Base-by-base conservation (phyloP, 1,140 invertebrate species). In the Sminthurides bifidus region DNA sequence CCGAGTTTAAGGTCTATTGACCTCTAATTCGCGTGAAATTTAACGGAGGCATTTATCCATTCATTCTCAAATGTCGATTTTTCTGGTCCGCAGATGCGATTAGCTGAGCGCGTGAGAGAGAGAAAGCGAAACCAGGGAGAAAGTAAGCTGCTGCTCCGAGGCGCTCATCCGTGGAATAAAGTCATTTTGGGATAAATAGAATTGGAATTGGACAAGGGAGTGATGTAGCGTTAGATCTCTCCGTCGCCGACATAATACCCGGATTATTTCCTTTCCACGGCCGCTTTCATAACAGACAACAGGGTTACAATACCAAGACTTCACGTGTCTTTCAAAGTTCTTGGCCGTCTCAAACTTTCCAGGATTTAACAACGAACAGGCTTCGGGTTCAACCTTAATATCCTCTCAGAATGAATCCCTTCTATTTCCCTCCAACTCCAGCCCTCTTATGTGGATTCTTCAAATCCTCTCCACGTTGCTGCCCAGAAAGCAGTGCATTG, bases 121-220 rank as follows among this genome's bases (percentile, higher is more conserved):
- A 55, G 55, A n/a, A n/a, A n/a, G n/a, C n/a, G n/a, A n/a, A n/a
- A n/a, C n/a, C n/a, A n/a, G n/a, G n/a, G n/a, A n/a, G n/a, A n/a
- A n/a, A n/a, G n/a, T n/a, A n/a, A n/a, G n/a, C n/a, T n/a, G n/a
- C n/a, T n/a, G n/a, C n/a, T n/a, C n/a, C n/a, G n/a, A 60, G 54
- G 57, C 60, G 59, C 54, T 65, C 59, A 61, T 54, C 54, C 63
- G 54, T 60, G 63, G 60, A 65, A 65, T 65, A 61, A 65, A 65
- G 63, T 65, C 63, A 65, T 65, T 65, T 61, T 60, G 55, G 59
- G 58, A 61, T 60, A 61, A 65, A 65, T 65, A 59, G 63, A 57
- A 61, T 65, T 29, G 57, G 58, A 61, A 64, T 64, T 64, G 62
- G 56, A 64, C 55, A 59, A 61, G 54, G 54, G 52, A 61, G 54